Evolutionary conservation across 1,140 invertebrate genomes (phyloP).

Genomic region (Diabrotica virgifera): DNA sequence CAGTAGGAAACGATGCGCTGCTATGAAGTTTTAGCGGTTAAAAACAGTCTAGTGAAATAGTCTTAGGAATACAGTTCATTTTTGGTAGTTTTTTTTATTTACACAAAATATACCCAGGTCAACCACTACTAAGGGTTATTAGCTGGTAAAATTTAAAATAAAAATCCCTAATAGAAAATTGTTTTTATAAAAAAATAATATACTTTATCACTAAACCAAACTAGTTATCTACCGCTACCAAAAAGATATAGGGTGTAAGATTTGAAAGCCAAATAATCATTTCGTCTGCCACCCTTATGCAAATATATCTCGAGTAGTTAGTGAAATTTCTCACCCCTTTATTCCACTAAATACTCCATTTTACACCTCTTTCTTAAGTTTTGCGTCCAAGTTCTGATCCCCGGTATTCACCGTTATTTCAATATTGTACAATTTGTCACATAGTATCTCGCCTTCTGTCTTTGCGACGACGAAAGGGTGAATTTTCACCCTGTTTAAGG

Average conservation of each 20-base stretch:
- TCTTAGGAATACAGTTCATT: no score
- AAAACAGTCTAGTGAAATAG: no score
- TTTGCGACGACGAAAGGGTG: slow-evolving; percentile 22
- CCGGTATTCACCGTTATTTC: slow-evolving; percentile 35
- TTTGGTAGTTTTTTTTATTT: no score
- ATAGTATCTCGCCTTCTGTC: slow-evolving; percentile 41
- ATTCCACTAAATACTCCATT: slow-evolving; percentile 39
- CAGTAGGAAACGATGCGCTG: no score
- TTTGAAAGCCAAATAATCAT: slow-evolving; percentile 25
- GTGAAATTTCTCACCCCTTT: slow-evolving; percentile 33
- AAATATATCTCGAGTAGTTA: slow-evolving; percentile 27
- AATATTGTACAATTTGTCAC: slow-evolving; percentile 48
- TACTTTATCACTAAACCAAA: no score
- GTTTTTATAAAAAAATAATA: no score
- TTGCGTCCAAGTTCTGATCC: slow-evolving; percentile 30
- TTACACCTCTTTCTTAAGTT: slow-evolving; percentile 32
- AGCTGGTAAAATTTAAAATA: no score
- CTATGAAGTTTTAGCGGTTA: no score
- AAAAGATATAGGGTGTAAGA: not conserved
- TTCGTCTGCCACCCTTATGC: slow-evolving; percentile 23
- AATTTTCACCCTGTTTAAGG: slow-evolving; percentile 29
- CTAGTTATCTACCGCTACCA: no score
- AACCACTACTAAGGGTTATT: no score
- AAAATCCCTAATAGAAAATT: no score
- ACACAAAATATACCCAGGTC: no score